phyloP scores from a whole-genome alignment of 2,797 vertebrate species.

The Tauraco hartlaubi region DNA sequence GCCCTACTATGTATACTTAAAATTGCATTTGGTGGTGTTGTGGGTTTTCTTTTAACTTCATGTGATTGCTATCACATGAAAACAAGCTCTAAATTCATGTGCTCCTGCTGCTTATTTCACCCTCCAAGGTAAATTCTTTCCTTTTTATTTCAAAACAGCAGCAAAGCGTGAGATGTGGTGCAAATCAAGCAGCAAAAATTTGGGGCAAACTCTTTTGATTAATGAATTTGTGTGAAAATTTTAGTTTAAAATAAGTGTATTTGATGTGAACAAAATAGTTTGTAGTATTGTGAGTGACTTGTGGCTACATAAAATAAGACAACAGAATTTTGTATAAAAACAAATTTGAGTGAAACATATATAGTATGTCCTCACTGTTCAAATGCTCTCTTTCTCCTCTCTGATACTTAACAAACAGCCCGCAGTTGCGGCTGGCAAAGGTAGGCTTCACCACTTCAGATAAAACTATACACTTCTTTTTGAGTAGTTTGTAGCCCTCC shows the following conservation, averaged over 20 bases:
- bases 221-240: not conserved
- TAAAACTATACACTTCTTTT: not conserved
- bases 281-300: not conserved
- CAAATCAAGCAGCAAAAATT: not conserved
- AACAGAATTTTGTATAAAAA: not conserved
- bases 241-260: not conserved
- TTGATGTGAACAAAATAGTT: rapidly evolving
- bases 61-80: not conserved
- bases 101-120: not conserved
- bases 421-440: not conserved
- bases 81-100: not conserved
- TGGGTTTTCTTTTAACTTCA: not conserved
- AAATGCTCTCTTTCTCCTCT: not conserved
- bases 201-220: not conserved
- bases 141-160: not conserved
- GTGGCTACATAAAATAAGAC: not conserved
- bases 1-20: not conserved
- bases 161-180: not conserved
- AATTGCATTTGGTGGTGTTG: not conserved
- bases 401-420: not conserved
- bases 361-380: not conserved
- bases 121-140: not conserved
- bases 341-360: not conserved
- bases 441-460: not conserved
- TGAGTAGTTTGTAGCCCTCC: not conserved